Percentiles rank a stretch among this genome's conserved stretches.
Conservation (phyloP, 92 coral and sea anemone genomes). For the Epizoanthus illoricatus region DNA sequence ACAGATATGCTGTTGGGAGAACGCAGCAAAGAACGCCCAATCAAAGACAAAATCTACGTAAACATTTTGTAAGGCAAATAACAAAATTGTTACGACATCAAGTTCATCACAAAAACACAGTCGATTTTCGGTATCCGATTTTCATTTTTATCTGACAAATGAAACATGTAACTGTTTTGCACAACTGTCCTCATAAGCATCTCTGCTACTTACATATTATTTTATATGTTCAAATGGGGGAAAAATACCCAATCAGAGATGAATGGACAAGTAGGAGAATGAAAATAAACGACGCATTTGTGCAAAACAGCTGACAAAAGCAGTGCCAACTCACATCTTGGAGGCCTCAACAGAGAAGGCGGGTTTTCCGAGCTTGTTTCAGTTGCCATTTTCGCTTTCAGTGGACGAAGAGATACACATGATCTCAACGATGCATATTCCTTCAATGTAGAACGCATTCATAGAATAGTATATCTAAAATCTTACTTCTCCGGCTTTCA, state of each 20-base stretch:
- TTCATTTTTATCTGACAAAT: neutral
- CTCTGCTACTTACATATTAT: neutral
- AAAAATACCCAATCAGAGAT: neutral
- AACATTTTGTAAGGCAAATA: neutral
- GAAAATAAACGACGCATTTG: neutral
- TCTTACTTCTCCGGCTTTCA: slow-evolving; percentile 16
- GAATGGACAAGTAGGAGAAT: neutral
- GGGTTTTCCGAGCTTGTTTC: slow-evolving; percentile 29
- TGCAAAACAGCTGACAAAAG: neutral
- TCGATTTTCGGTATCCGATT: too few relatives aligned
- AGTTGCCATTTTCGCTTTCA: slow-evolving; percentile 37
- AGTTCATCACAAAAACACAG: neutral
- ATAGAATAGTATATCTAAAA: neutral
- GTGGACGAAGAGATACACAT: neutral
- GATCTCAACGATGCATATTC: neutral
- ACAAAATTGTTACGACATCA: neutral
- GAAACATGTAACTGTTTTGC: neutral
- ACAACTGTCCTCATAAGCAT: neutral
- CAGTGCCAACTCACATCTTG: slow-evolving; percentile 16
- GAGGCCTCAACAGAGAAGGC: slow-evolving; percentile 30
- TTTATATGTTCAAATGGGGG: neutral
- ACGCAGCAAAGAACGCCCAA: neutral
- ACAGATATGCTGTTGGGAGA: too few relatives aligned
- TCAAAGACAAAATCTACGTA: neutral
- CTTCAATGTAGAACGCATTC: neutral